Evolutionary conservation across 1,140 invertebrate genomes (phyloP).

Genomic region (Zaprionus nigranus): DNA sequence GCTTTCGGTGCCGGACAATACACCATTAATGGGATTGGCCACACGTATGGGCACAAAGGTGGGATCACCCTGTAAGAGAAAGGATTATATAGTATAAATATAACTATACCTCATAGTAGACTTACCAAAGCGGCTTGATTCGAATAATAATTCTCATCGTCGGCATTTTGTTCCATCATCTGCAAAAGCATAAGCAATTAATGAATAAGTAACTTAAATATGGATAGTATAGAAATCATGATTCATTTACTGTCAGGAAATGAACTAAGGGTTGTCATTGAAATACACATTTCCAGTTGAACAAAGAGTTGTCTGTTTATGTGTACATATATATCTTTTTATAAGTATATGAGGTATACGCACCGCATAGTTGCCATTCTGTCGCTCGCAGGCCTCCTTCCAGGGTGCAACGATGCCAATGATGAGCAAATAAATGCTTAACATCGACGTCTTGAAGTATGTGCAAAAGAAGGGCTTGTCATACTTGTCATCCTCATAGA

Average conservation of each 20-base stretch:
- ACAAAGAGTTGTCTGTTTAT: too few species aligned
- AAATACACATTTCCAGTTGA: not conserved
- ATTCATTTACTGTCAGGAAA: not conserved
- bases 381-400: conserved; percentile 90
- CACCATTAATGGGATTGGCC: conserved; percentile 76
- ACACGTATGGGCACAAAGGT: conserved; percentile 93
- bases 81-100: not conserved
- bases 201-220: not conserved
- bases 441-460: conserved; percentile 95
- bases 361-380: conserved; percentile 88
- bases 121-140: conserved; percentile 69
- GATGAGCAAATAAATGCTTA: conserved; percentile 92
- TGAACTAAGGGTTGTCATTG: too few species aligned
- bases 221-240: not conserved
- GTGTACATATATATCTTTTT: not conserved
- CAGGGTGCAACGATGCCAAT: conserved; percentile 93
- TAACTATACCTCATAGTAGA: not conserved
- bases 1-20: conserved; percentile 91
- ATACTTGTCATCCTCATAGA: conserved; percentile 91
- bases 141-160: conserved; percentile 88
- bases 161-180: conserved; percentile 88
- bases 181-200: conserved; percentile 46
- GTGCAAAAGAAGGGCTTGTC: conserved; percentile 96
- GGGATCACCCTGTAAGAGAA: conserved; percentile 89
- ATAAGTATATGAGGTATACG: not conserved